A percentile compares a stretch with the other conserved stretches of the same genome.
phyloP scores from a whole-genome alignment of 2,888 invertebrate species.

The Sarcophaga variegata region DNA sequence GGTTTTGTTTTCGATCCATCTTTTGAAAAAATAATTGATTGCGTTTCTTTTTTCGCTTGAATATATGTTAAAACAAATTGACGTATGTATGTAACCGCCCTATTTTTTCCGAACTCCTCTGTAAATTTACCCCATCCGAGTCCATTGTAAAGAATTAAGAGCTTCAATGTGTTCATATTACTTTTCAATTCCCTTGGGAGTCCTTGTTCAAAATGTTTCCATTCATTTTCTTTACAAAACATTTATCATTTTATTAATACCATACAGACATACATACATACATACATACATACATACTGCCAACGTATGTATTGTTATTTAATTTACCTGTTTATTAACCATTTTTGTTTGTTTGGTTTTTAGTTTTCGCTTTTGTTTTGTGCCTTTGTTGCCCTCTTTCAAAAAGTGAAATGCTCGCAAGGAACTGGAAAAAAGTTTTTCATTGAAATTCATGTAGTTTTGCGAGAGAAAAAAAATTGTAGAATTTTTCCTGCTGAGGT shows the following conservation, averaged over 20 bases:
- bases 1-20: too few relatives aligned
- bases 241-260: slow-evolving; percentile 44
- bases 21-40: too few relatives aligned
- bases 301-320: slow-evolving; percentile 26
- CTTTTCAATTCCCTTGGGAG: not conserved
- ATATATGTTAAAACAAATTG: too few relatives aligned
- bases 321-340: slow-evolving; percentile 55
- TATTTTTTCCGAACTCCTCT: too few relatives aligned
- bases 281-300: too few relatives aligned
- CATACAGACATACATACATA: not conserved
- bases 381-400: not conserved
- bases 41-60: too few relatives aligned
- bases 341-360: not conserved
- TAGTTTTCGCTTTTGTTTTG: slow-evolving; percentile 9
- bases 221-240: not conserved
- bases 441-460: slow-evolving; percentile 23
- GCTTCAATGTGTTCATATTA: not conserved
- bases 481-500: slow-evolving; percentile 26
- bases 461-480: not conserved
- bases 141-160: not conserved
- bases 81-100: too few relatives aligned
- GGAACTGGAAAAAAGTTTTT: not conserved
- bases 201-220: slow-evolving; percentile 12
- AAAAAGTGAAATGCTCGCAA: too few relatives aligned
- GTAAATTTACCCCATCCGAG: too few relatives aligned